These are phyloP conservation scores for Siniperca chuatsi DNA, from an alignment of 2,113 vertebrate genomes.

Conservation along the genomic window DNA sequence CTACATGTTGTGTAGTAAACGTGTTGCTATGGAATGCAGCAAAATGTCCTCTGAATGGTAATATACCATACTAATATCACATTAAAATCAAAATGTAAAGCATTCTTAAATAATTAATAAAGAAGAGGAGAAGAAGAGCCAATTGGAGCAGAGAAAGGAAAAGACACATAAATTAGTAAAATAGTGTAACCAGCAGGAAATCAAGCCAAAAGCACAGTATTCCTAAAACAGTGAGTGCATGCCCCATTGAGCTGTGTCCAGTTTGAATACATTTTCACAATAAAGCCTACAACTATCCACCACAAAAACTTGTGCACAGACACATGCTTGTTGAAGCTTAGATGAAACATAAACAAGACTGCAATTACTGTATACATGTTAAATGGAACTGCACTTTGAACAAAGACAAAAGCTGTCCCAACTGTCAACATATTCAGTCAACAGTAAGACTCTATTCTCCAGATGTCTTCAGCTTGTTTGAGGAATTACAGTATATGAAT, in stretches of 20 bases:
- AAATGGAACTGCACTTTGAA: slow-evolving; percentile 40
- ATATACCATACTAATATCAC: slow-evolving; percentile 37
- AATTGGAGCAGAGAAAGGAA: slow-evolving; percentile 42
- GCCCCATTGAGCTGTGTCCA: slow-evolving; percentile 24
- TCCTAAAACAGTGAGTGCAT: slow-evolving; percentile 47
- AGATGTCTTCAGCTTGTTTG: slow-evolving; percentile 45
- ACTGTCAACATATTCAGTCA: slow-evolving; percentile 50
- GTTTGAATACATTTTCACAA: slow-evolving; percentile 23
- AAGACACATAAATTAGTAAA: slow-evolving; percentile 65
- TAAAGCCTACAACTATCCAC: neutral
- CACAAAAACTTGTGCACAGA: neutral
- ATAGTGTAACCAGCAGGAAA: slow-evolving; percentile 56
- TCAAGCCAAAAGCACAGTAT: slow-evolving; percentile 47
- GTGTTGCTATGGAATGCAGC: neutral
- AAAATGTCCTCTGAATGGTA: slow-evolving; percentile 13
- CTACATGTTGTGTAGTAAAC: slow-evolving; percentile 29
- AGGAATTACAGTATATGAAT: slow-evolving; percentile 42
- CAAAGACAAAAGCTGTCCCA: slow-evolving; percentile 31
- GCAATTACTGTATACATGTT: slow-evolving; percentile 36
- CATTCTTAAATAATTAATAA: slow-evolving; percentile 45
- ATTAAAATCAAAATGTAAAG: slow-evolving; percentile 43
- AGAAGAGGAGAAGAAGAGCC: neutral
- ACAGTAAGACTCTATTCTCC: slow-evolving; percentile 41
- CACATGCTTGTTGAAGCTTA: neutral
- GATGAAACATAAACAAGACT: slow-evolving; percentile 41